These are phyloP conservation scores for Augiades crinisus DNA, from an alignment of 2,888 invertebrate species.

Conservation along the genomic window DNA sequence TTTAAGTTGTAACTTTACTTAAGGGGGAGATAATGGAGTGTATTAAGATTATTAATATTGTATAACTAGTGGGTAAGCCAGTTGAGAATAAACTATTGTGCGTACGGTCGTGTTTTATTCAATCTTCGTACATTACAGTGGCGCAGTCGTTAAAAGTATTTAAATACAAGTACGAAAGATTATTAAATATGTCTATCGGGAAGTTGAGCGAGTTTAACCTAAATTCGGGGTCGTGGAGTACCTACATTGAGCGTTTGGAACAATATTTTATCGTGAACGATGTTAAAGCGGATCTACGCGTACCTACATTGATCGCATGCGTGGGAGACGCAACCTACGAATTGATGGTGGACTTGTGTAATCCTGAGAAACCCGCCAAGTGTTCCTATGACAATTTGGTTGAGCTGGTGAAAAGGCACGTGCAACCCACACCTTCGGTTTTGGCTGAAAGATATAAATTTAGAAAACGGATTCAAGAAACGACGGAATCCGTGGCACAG, in stretches of 20 bases:
- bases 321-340: slow-evolving; percentile 21
- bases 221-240: background rate
- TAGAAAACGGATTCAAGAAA: background rate
- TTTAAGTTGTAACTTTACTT: no score
- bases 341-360: slow-evolving; percentile 20
- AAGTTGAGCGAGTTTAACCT: background rate
- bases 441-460: slow-evolving; percentile 1
- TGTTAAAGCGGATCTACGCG: background rate
- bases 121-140: slow-evolving; percentile 8
- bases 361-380: slow-evolving; percentile 1
- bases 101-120: no score
- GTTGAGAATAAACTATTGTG: no score
- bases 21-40: no score
- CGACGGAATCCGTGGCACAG: background rate
- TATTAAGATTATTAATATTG: no score
- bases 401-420: background rate
- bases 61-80: no score
- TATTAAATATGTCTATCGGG: slow-evolving; percentile 1
- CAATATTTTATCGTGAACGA: slow-evolving; percentile 23
- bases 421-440: background rate
- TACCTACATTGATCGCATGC: slow-evolving; percentile 18
- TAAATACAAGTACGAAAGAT: no score
- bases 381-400: background rate
- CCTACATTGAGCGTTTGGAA: slow-evolving; percentile 19
- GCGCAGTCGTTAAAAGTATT: background rate